These are phyloP conservation scores for Torymus auratus DNA, from an alignment of 2,888 invertebrate species.

Conservation along the genomic window DNA sequence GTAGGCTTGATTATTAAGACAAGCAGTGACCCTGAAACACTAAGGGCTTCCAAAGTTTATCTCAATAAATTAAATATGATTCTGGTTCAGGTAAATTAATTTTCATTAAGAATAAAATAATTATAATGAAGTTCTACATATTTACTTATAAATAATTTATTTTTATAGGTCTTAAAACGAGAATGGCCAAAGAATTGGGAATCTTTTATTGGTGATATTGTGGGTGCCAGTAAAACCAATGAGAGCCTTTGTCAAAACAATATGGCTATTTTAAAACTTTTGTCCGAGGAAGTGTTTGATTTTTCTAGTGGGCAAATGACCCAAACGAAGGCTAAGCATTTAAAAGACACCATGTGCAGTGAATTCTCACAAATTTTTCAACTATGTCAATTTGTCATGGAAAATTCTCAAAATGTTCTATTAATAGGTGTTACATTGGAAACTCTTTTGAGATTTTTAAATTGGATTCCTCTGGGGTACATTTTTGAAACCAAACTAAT, in stretches of 20 bases:
- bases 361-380: conserved; percentile 99
- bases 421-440: conserved; percentile 97
- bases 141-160: conserved; percentile 25
- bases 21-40: conserved; percentile 91
- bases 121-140: not conserved
- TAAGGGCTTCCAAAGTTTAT: conserved; percentile 97
- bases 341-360: conserved; percentile 99
- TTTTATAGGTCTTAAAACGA: conserved; percentile 90
- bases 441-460: conserved; percentile 96
- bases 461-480: conserved; percentile 99
- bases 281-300: conserved; percentile 99
- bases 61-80: conserved; percentile 99
- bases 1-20: conserved; percentile 99
- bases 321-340: conserved; percentile 98
- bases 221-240: conserved; percentile 98
- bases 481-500: conserved; percentile 99
- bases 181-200: conserved; percentile 99
- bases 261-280: conserved; percentile 97
- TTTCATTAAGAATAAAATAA: not conserved
- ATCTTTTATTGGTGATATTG: conserved; percentile 98
- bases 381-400: conserved; percentile 98
- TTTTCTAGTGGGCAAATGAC: conserved; percentile 99
- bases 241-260: conserved; percentile 99
- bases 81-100: conserved; percentile 88
- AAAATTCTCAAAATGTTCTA: conserved; percentile 97